Evolutionary conservation across 2,113 vertebrate species (phyloP), one percentile per base, ranked within the genome.

Genomic region (Rafetus swinhoei): DNA sequence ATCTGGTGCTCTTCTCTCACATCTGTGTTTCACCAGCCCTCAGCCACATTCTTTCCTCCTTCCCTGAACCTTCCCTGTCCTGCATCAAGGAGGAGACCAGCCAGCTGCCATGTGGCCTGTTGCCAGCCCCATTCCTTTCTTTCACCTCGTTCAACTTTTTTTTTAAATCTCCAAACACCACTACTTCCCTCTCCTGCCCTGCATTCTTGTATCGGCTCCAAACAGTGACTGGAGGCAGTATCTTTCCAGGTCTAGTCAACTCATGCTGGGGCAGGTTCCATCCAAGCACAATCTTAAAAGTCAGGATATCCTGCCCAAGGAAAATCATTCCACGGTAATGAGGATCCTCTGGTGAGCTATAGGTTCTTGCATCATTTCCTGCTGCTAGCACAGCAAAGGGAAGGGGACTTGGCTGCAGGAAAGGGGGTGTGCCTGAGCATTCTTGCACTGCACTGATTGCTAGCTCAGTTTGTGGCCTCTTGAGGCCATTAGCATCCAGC

Each of bases 221-320:
- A 72, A 72, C 18, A 72, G 32, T 18, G 32, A 4, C 5, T 2
- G 7, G n/a, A n/a, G 52, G 77, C 0, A 1, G 0, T 1, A 14
- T 50, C 25, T n/a, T 90, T 79, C 27, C 15, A 86, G 18, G 7
- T 80, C 29, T 45, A 65, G 62, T 22, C 55, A 21, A 3, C 50
- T 12, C 25, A 53, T 27, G 25, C 80, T 90, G 54, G 21, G 50
- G 29, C 2, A 0, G 24, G 29, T 65, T 57, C 25, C 32, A 32
- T 60, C 14, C 10, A 50, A 35, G 9, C 8, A 18, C 10, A 13
- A 0, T 10, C 52, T 82, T 62, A 76, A 19, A 45, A 82, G 81
- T 24, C 3, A 1, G 14, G 4, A 1, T 55, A 57, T 27, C 39
- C 2, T 1, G 69, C 39, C 22, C 12, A 32, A 50, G 56, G 25